Conservation (phyloP, 2,888 invertebrate species). For the Xanthia togata region DNA sequence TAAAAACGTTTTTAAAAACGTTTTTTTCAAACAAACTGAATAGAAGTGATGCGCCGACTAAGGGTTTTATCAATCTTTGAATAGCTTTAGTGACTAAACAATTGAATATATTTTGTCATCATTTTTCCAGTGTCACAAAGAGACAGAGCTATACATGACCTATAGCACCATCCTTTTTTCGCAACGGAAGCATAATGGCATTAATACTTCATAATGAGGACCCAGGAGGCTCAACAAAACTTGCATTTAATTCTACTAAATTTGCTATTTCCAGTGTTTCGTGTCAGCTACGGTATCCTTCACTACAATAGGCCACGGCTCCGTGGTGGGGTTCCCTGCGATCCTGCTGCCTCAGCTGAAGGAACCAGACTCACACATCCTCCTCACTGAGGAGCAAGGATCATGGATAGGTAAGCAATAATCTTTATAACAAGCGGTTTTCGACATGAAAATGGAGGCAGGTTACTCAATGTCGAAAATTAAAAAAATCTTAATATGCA, state of each 20-base stretch:
- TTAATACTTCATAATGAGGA: no score
- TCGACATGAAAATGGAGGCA: not conserved
- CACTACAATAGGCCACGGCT: slow-evolving; percentile 77
- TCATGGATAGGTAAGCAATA: slow-evolving; percentile 82
- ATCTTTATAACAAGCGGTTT: not conserved
- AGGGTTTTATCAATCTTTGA: no score
- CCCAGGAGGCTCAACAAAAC: not conserved
- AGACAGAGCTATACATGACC: no score
- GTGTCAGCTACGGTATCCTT: slow-evolving; percentile 77
- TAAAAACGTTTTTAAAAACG: no score
- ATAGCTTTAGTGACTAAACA: no score
- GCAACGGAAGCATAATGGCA: no score
- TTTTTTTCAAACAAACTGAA: no score
- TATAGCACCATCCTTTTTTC: no score
- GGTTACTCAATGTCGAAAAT: not conserved
- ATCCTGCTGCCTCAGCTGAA: slow-evolving; percentile 90
- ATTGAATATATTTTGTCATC: no score
- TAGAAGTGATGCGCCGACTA: no score
- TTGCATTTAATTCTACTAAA: not conserved
- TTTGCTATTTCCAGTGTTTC: slow-evolving; percentile 73
- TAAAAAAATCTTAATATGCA: no score
- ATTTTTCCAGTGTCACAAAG: no score
- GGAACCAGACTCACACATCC: slow-evolving; percentile 71
- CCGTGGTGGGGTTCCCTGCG: slow-evolving; percentile 88
- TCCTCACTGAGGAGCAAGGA: slow-evolving; percentile 77